A percentile compares a stretch with the other conserved stretches of the same genome.
Conservation (phyloP, 2,888 invertebrate species). For the Lasiommata megera region DNA sequence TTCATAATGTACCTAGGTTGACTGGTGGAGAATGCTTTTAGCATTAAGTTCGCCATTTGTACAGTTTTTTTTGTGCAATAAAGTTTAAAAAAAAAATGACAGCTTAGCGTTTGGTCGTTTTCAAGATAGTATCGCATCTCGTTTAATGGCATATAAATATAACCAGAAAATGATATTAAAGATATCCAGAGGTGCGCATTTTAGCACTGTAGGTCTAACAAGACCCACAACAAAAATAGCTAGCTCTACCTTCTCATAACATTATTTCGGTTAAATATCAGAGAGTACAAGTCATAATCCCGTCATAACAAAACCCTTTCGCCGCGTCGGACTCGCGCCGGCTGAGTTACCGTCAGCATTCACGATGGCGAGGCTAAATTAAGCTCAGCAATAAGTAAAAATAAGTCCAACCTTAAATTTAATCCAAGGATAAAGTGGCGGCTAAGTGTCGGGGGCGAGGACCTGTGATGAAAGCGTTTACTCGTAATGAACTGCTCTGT, state of each 20-base stretch:
- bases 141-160: no score
- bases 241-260: not conserved
- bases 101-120: no score
- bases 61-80: no score
- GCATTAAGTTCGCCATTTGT: no score
- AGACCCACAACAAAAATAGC: not conserved
- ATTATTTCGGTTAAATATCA: not conserved
- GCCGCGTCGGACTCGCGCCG: not conserved
- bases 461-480: slow-evolving; percentile 24
- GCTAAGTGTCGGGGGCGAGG: slow-evolving; percentile 19
- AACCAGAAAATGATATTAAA: no score
- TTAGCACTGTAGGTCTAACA: no score
- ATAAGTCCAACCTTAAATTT: slow-evolving; percentile 19
- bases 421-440: slow-evolving; percentile 18
- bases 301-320: not conserved
- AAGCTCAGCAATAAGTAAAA: slow-evolving; percentile 13
- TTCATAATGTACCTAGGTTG: no score
- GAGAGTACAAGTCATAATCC: no score
- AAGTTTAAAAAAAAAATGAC: no score
- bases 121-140: no score
- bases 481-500: slow-evolving; percentile 16
- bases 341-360: not conserved
- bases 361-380: slow-evolving; percentile 7
- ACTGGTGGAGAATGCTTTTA: no score
- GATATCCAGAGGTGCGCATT: no score